Percentiles rank a stretch among this genome's conserved stretches.
phyloP scores from a whole-genome alignment of 2,797 vertebrate genomes.

The Malurus leucopterus region DNA sequence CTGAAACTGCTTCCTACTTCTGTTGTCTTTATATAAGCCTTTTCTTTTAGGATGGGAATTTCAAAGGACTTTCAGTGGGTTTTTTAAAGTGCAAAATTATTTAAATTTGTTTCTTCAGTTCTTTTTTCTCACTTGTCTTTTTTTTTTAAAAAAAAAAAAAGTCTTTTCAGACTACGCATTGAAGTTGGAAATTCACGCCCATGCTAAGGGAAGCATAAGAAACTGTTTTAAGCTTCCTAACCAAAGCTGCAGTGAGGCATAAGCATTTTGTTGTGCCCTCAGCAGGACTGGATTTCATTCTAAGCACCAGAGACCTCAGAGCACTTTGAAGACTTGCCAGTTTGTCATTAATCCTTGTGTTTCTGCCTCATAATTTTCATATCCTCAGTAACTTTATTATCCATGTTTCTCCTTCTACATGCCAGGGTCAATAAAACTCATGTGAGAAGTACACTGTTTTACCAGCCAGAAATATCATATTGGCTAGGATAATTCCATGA shows the following conservation, averaged over 20 bases:
- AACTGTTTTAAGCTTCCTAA: not conserved
- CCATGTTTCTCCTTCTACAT: not conserved
- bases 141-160: not conserved
- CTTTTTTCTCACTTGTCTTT: not conserved
- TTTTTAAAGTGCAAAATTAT: conserved; percentile 12
- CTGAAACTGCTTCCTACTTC: not conserved
- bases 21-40: not conserved
- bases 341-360: conserved; percentile 11
- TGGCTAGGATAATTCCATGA: not conserved
- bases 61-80: not conserved
- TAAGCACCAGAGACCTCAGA: conserved; percentile 19
- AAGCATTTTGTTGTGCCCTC: not conserved
- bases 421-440: conserved; percentile 20
- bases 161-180: not conserved
- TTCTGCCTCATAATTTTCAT: conserved; percentile 9
- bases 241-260: not conserved
- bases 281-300: not conserved
- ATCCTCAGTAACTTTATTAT: conserved; percentile 14
- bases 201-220: not conserved
- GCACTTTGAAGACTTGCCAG: conserved; percentile 32
- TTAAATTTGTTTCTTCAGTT: not conserved
- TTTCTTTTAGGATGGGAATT: not conserved
- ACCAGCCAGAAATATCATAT: not conserved
- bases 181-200: not conserved
- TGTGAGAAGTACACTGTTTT: not conserved